These are phyloP conservation scores for Pseudotriccus pelzelni DNA, from an alignment of 2,797 vertebrate genomes.

Conservation along the genomic window DNA sequence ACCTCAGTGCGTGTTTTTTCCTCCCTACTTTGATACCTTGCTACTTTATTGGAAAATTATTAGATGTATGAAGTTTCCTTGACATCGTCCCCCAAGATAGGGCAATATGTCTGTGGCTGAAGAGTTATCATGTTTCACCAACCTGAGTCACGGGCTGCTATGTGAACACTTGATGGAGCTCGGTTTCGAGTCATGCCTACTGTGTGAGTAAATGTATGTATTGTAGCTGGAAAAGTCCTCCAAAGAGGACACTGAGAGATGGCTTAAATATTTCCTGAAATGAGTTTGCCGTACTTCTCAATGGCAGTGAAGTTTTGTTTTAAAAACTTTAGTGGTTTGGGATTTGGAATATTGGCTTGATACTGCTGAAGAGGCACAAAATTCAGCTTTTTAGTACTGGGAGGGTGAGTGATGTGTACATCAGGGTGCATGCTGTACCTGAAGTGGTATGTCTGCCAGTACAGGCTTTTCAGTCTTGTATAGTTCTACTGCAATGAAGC, in stretches of 20 bases:
- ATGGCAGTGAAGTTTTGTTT: background rate
- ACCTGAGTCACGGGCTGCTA: background rate
- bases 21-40: background rate
- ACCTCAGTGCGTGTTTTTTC: background rate
- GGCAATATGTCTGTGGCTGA: background rate
- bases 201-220: background rate
- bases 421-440: background rate
- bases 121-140: background rate
- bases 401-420: background rate
- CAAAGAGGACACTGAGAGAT: background rate
- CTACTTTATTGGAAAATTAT: background rate
- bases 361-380: background rate
- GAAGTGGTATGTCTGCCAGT: background rate
- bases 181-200: fast-evolving
- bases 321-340: background rate
- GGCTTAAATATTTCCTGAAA: background rate
- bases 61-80: background rate
- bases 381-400: background rate
- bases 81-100: background rate
- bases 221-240: background rate
- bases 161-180: background rate
- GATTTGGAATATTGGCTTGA: background rate
- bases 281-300: background rate
- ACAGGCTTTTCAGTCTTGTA: background rate
- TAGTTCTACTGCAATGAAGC: background rate